Conservation (phyloP, 2,888 invertebrate species). For the Corbicula japonica region DNA sequence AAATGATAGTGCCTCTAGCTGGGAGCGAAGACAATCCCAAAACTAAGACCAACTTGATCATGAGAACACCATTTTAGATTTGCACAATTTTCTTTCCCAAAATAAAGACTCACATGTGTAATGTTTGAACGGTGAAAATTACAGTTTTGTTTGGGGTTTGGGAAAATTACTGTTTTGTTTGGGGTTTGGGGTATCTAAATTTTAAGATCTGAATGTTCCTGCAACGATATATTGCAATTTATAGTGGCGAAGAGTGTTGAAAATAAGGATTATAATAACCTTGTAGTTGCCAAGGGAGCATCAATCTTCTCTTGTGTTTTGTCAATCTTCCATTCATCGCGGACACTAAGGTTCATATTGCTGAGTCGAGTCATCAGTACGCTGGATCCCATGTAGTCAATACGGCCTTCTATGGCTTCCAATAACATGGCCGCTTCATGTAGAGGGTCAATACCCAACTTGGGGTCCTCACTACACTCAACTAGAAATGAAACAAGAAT, state of each 20-base stretch:
- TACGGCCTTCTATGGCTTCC: constrained; percentile 94
- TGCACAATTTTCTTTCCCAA: neutral
- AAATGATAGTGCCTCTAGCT: no score
- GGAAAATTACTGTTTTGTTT: no score
- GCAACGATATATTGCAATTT: neutral
- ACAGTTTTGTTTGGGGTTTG: no score
- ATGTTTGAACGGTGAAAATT: no score
- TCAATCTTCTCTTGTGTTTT: constrained; percentile 85
- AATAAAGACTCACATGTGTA: no score
- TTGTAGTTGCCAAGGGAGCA: constrained; percentile 89
- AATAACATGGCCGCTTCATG: constrained; percentile 92
- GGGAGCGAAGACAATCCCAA: no score
- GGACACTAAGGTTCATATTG: constrained; percentile 92
- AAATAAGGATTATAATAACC: constrained; percentile 85
- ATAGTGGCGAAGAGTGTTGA: neutral
- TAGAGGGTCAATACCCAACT: constrained; percentile 95
- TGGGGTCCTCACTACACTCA: constrained; percentile 95
- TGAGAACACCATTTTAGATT: no score
- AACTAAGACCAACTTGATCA: no score
- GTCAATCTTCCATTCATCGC: constrained; percentile 95
- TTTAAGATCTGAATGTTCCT: neutral
- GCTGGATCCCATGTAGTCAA: constrained; percentile 99
- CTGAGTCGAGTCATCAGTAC: constrained; percentile 96
- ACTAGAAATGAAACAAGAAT: constrained; percentile 88
- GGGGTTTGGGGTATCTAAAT: no score